Evolutionary conservation across 2,113 vertebrate genomes (phyloP).

Genomic region (Crotophaga sulcirostris): DNA sequence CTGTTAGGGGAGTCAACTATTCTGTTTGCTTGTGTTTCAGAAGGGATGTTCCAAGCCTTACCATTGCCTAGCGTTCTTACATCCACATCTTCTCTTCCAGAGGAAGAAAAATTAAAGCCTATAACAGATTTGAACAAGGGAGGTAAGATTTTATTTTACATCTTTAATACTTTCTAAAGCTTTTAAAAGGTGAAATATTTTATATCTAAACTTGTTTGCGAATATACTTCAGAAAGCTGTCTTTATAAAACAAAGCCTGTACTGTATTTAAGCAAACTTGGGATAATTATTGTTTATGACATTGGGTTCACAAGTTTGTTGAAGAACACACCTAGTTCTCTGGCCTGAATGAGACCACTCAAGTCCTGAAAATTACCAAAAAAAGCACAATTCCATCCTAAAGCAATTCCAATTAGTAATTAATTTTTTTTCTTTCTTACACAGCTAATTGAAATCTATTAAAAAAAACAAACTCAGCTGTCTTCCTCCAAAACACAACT

Average conservation of each 20-base stretch:
- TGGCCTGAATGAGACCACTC: neutral
- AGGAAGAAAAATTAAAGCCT: constrained; percentile 99
- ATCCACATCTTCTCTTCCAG: constrained; percentile 96
- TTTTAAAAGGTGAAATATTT: neutral
- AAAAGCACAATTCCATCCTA: neutral
- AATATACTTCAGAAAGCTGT: neutral
- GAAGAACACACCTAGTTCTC: neutral
- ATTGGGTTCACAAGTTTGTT: neutral
- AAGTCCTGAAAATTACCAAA: neutral
- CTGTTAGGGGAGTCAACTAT: neutral
- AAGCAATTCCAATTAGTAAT: neutral
- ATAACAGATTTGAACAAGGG: constrained; percentile 30
- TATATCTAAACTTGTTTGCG: neutral
- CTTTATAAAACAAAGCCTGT: neutral
- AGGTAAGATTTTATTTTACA: neutral
- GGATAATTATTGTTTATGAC: neutral
- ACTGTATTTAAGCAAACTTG: neutral
- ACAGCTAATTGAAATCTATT: neutral
- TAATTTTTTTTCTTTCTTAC: neutral
- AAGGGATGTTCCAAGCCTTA: constrained; percentile 65
- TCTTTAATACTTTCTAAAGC: neutral
- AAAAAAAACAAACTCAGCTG: neutral
- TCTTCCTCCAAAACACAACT: neutral
- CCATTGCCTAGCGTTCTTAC: constrained; percentile 96
- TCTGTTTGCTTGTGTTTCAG: neutral